Conservation (phyloP, 1,140 invertebrate genomes). For the Heterodera schachtii region DNA sequence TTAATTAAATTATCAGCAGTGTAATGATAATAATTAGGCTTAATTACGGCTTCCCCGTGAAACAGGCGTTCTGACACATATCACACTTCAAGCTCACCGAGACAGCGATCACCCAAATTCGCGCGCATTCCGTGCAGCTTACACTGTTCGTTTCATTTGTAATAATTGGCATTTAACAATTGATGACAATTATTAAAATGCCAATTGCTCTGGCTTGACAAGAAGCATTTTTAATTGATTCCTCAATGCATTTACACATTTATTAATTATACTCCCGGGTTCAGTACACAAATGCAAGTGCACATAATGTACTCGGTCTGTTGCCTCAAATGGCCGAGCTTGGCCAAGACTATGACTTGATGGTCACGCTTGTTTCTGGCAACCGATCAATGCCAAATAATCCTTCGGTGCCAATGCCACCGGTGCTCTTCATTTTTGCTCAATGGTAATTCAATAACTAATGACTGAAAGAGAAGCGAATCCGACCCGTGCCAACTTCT, state of each 20-base stretch:
- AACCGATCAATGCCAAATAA: not conserved
- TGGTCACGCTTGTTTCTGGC: not conserved
- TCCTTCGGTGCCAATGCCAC: not conserved
- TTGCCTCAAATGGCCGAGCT: not conserved
- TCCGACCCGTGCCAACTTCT: too few relatives aligned
- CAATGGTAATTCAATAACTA: not conserved
- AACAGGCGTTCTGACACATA: constrained; percentile 3
- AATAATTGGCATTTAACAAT: not conserved
- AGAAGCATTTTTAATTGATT: too few relatives aligned
- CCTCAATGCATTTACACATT: too few relatives aligned
- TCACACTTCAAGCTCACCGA: not conserved
- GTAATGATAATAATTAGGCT: too few relatives aligned
- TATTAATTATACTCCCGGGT: not conserved
- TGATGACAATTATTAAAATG: not conserved
- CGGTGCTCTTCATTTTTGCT: not conserved
- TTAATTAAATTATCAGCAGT: not conserved
- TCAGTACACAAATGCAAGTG: not conserved
- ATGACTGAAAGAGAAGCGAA: not conserved
- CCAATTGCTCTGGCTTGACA: too few relatives aligned
- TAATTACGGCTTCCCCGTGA: too few relatives aligned
- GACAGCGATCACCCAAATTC: constrained; percentile 10
- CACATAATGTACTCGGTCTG: not conserved
- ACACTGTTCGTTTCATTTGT: not conserved
- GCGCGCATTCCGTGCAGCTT: not conserved
- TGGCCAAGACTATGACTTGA: constrained; percentile 1